phyloP scores from a whole-genome alignment of 2,797 vertebrate genomes.

The Alca torda region DNA sequence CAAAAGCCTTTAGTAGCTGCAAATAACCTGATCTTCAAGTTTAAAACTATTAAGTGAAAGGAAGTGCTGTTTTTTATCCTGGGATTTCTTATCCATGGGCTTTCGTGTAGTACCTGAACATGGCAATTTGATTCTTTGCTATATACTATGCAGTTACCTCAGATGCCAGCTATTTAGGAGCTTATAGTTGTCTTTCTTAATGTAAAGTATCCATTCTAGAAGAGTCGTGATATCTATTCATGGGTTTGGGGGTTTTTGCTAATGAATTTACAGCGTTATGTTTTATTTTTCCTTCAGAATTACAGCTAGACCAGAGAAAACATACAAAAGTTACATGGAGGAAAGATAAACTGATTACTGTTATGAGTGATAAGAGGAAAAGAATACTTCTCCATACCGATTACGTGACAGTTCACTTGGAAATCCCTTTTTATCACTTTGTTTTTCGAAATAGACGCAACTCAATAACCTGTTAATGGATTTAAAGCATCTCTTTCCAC shows the following conservation, averaged over 20 bases:
- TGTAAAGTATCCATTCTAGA: not conserved
- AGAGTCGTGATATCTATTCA: not conserved
- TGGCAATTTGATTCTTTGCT: not conserved
- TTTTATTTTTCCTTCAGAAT: not conserved
- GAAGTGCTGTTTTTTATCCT: not conserved
- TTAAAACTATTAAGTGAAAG: not conserved
- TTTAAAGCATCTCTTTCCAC: not conserved
- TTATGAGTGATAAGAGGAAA: not conserved
- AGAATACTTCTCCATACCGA: not conserved
- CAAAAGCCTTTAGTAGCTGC: not conserved
- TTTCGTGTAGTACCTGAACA: not conserved
- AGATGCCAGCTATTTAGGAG: not conserved
- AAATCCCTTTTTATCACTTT: not conserved
- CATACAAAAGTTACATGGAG: not conserved
- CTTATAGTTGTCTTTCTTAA: not conserved
- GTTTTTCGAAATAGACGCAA: not conserved
- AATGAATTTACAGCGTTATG: not conserved
- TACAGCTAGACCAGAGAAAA: not conserved
- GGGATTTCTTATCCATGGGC: not conserved
- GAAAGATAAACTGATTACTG: not conserved
- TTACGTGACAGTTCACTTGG: not conserved
- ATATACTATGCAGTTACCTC: not conserved
- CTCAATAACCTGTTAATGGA: not conserved
- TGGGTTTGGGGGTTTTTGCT: fast-evolving
- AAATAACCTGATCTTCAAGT: not conserved